These are phyloP conservation scores for Oscheius sp. DNA, from an alignment of 2,888 invertebrate genomes.

Conservation along the genomic window DNA sequence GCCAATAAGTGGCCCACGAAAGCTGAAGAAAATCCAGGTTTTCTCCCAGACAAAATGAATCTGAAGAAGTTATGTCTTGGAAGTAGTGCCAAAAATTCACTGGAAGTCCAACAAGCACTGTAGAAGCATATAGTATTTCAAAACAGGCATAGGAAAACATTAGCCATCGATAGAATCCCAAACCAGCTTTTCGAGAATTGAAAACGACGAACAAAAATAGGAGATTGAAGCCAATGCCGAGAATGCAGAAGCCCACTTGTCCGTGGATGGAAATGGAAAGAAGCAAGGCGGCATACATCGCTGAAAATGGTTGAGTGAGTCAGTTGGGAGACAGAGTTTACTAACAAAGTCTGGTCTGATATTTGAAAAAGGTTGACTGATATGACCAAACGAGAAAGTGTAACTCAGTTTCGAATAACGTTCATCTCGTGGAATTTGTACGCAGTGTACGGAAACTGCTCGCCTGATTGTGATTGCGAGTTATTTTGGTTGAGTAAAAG, in stretches of 20 bases:
- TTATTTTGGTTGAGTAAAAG: too few species aligned
- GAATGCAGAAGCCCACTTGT: slow-evolving; percentile 7
- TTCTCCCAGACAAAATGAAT: slow-evolving; percentile 25
- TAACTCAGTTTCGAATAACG: too few species aligned
- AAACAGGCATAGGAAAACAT: slow-evolving; percentile 18
- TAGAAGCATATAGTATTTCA: slow-evolving; percentile 28
- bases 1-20: slow-evolving; percentile 19
- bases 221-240: slow-evolving; percentile 7
- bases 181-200: neutral
- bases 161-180: slow-evolving; percentile 24
- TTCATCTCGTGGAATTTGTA: too few species aligned
- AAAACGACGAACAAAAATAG: slow-evolving; percentile 2
- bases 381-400: too few species aligned
- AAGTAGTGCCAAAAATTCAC: slow-evolving; percentile 1
- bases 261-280: neutral
- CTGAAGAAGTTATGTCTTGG: neutral
- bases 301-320: too few species aligned
- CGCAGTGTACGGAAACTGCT: too few species aligned
- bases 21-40: slow-evolving; percentile 34
- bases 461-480: too few species aligned
- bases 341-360: too few species aligned
- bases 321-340: too few species aligned
- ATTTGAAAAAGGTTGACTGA: too few species aligned
- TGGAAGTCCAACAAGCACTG: slow-evolving; percentile 19
- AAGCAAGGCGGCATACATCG: neutral